Conservation (phyloP, 2,888 invertebrate species). For the Lysandra bellargus region DNA sequence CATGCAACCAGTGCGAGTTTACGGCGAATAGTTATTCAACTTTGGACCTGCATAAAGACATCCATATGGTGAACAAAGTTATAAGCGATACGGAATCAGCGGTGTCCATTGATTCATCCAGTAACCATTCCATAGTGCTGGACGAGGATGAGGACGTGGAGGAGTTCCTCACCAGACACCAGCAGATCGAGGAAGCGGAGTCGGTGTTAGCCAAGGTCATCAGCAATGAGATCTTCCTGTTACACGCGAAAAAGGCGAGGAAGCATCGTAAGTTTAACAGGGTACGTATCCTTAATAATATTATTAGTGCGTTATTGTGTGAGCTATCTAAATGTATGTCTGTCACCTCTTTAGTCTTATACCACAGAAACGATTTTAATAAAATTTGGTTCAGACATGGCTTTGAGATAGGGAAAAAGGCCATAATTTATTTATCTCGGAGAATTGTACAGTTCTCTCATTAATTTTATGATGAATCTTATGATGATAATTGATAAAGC, state of each 20-base stretch:
- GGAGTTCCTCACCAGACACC: conserved; percentile 35
- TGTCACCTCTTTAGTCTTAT: too few species aligned
- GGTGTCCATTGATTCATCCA: background rate
- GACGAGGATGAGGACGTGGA: background rate
- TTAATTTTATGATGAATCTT: too few species aligned
- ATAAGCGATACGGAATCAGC: conserved; percentile 42
- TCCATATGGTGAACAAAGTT: conserved; percentile 45
- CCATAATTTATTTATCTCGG: background rate
- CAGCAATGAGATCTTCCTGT: conserved; percentile 60
- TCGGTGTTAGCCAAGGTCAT: conserved; percentile 65
- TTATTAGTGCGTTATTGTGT: too few species aligned
- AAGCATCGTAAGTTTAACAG: conserved; percentile 54
- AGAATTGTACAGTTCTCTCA: background rate
- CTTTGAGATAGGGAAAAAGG: too few species aligned
- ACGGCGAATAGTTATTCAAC: conserved; percentile 47
- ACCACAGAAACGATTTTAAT: too few species aligned
- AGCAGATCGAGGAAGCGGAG: conserved; percentile 53
- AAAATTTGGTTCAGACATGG: too few species aligned
- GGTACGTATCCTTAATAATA: conserved; percentile 46
- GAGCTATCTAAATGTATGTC: too few species aligned
- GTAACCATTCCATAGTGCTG: conserved; percentile 1
- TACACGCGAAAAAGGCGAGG: conserved; percentile 47
- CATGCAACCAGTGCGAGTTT: conserved; percentile 55
- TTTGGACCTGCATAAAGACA: conserved; percentile 48
- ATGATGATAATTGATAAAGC: too few species aligned